Base-by-base conservation (phyloP, 2,888 invertebrate species). In the Ptychoptera contaminata region DNA sequence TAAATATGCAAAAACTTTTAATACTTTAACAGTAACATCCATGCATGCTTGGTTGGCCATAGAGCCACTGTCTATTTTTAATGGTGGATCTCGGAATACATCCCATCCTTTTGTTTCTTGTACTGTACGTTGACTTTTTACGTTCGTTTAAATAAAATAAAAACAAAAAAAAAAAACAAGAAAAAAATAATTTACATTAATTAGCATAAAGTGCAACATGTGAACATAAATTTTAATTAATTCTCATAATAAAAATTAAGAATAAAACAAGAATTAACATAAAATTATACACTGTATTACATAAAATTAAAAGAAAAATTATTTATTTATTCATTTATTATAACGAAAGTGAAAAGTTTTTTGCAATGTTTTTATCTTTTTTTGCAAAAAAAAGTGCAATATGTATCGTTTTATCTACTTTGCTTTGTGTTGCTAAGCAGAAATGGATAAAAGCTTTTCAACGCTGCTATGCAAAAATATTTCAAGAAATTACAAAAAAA, bases 41-140 rank as follows among this genome's bases (percentile, higher is more conserved):
- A 90, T 71, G 64, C 87, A 90, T 63, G 79, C 79, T 67, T 88
- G 86, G 61, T 80, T 84, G 54, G 85, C 86, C 77, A 85, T 85
- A 43, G 88, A 88, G 51, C 87, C 86, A 53, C 83, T 83, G 67
- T 87, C 86, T 67, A 80, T 78, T 67, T 88, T 86, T 55, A 81
- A 81, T 9, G 93, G 92, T 54, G 91, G 82, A 65, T 90, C 83
- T 59, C 91, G 73, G 71, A 94, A 94, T 47, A 93, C 91, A 74
- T 94, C 93, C 94, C 94, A 94, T 77, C 83, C 85, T 79, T 88
- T 88, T 55, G 85, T 85, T 65, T 86, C 87, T 59, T 80, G 79
- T 55, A 85, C 78, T 49, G 85, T 85, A 58, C 86, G 73, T 67
- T 82, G 82, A 61, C 86, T 86, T 48, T 0, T 51, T 23, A n/a